phyloP scores from a whole-genome alignment of 2,113 vertebrate genomes.

The Pollimyrus isidori region DNA sequence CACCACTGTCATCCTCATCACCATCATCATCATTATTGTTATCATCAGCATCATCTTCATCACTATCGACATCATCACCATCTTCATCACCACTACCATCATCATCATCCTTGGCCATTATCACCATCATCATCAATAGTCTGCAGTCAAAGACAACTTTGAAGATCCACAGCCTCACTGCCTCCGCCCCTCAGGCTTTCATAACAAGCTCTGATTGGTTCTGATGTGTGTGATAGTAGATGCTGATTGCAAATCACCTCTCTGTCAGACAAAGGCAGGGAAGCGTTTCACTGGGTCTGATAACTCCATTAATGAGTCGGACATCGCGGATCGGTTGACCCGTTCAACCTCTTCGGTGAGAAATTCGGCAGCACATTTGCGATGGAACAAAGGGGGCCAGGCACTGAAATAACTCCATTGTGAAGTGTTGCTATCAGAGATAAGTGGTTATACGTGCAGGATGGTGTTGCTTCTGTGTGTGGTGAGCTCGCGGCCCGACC shows the following conservation, averaged over 20 bases:
- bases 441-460: conserved; percentile 11
- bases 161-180: background rate
- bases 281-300: background rate
- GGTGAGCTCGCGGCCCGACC: background rate
- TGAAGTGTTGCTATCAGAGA: background rate
- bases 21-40: background rate
- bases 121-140: background rate
- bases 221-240: background rate
- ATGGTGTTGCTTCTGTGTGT: conserved; percentile 2
- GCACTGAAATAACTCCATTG: conserved; percentile 9
- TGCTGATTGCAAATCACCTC: conserved; percentile 8
- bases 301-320: conserved; percentile 3
- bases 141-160: background rate
- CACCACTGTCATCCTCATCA: background rate
- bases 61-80: background rate
- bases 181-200: background rate
- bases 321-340: background rate
- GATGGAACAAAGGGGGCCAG: background rate
- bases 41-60: background rate
- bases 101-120: background rate
- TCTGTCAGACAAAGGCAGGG: background rate
- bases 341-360: background rate
- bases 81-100: background rate
- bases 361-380: background rate
- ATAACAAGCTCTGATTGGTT: background rate